Conservation (phyloP, 2,113 vertebrate species). For the Monopterus albus region DNA sequence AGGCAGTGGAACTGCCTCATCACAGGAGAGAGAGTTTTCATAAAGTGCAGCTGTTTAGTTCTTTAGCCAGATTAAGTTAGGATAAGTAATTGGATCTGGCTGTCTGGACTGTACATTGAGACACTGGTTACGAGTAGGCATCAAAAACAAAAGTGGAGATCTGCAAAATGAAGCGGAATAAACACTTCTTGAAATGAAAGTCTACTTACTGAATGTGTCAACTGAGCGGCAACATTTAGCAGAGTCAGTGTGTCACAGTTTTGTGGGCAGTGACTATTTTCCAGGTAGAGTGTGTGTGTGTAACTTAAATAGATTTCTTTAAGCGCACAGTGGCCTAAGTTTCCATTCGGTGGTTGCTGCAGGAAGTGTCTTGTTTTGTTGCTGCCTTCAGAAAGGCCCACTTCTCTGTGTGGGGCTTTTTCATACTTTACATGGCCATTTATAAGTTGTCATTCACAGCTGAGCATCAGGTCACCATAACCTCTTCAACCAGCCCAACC, state of each 20-base stretch:
- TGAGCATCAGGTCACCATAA: background rate
- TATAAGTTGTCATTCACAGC: background rate
- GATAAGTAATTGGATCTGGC: no score
- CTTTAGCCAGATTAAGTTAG: no score
- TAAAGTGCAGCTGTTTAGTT: no score
- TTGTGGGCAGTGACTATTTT: constrained; percentile 32
- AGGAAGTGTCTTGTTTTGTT: constrained; percentile 11
- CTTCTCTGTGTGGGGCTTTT: background rate
- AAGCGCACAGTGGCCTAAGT: constrained; percentile 5
- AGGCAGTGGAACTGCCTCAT: no score
- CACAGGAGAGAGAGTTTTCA: no score
- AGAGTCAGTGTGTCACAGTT: background rate
- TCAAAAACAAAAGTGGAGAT: constrained; percentile 2
- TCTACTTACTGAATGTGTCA: background rate
- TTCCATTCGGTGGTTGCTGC: constrained; percentile 56
- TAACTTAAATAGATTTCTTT: constrained; percentile 31
- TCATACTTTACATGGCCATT: background rate
- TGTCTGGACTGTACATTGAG: constrained; percentile 33
- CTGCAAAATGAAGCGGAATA: constrained; percentile 3
- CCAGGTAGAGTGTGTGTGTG: constrained; percentile 15
- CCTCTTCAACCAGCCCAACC: constrained; percentile 32
- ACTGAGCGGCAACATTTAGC: background rate
- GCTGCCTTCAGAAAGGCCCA: background rate
- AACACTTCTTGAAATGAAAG: background rate
- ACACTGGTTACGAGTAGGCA: constrained; percentile 26